A percentile compares a stretch with the other conserved stretches of the same genome.
These are phyloP conservation scores for Lingula anatina DNA, from an alignment of 2,888 invertebrate genomes.

Conservation along the genomic window DNA sequence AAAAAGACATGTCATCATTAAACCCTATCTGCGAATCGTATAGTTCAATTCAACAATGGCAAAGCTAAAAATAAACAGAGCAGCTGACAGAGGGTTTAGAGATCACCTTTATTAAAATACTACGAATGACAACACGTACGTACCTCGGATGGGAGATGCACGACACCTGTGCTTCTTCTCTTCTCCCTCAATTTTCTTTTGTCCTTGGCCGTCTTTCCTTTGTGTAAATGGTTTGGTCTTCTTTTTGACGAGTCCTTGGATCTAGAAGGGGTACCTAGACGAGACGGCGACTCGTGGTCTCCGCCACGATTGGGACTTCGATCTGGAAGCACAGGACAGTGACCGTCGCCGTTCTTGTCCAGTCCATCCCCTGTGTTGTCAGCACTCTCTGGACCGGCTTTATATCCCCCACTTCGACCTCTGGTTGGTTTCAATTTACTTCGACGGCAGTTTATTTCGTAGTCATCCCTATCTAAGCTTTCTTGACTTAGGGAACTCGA, in stretches of 20 bases:
- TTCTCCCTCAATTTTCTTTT: slow-evolving; percentile 60
- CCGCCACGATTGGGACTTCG: slow-evolving; percentile 10
- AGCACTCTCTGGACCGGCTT: slow-evolving; percentile 17
- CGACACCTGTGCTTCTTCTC: slow-evolving; percentile 60
- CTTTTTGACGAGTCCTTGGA: slow-evolving; percentile 55
- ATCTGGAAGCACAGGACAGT: slow-evolving; percentile 7
- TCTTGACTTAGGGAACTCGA: slow-evolving; percentile 62
- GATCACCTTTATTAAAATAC: no score
- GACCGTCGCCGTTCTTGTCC: slow-evolving; percentile 19
- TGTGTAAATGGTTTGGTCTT: slow-evolving; percentile 56
- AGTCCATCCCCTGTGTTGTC: slow-evolving; percentile 13
- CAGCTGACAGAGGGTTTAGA: no score
- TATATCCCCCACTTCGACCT: slow-evolving; percentile 46
- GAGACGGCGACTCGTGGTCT: slow-evolving; percentile 52
- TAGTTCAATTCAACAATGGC: no score
- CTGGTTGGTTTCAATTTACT: slow-evolving; percentile 57
- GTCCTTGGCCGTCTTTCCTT: slow-evolving; percentile 59
- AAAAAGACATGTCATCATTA: no score
- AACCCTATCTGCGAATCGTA: no score
- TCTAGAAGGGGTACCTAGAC: slow-evolving; percentile 29
- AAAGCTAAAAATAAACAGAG: no score
- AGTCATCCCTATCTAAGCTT: slow-evolving; percentile 58
- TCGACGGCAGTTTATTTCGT: slow-evolving; percentile 57
- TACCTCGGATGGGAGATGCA: slow-evolving; percentile 61
- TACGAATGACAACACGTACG: no score